phyloP scores from a whole-genome alignment of 2,113 vertebrate species.

The Myotis lucifugus region DNA sequence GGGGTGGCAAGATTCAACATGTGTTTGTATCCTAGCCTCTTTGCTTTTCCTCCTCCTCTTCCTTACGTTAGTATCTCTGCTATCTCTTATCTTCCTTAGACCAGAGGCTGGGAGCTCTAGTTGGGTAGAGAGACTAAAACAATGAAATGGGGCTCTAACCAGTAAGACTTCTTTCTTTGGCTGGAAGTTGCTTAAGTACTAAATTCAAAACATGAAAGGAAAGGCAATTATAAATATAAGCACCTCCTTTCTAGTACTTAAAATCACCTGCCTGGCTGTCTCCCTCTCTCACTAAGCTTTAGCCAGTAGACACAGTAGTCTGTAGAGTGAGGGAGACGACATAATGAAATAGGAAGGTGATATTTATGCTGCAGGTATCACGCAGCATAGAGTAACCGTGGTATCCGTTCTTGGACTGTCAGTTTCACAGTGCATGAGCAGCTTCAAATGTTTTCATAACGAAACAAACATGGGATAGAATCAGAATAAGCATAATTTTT shows the following conservation, averaged over 20 bases:
- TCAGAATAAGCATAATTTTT: neutral
- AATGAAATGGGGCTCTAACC: neutral
- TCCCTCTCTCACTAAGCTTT: neutral
- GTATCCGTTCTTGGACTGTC: neutral
- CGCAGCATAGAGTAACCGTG: no score
- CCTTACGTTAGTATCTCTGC: neutral
- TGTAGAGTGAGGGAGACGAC: neutral
- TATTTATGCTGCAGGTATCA: neutral
- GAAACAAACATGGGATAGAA: neutral
- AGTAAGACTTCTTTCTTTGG: neutral
- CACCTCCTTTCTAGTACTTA: constrained; percentile 25
- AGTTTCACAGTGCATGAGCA: neutral
- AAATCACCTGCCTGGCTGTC: neutral
- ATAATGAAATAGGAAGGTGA: neutral
- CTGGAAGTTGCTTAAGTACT: constrained; percentile 28
- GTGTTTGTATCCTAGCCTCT: neutral
- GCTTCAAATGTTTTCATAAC: neutral
- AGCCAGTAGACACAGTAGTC: neutral
- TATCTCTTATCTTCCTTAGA: neutral
- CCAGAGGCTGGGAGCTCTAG: neutral
- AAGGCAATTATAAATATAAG: constrained; percentile 38
- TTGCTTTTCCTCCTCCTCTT: neutral
- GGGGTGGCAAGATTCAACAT: constrained; percentile 56
- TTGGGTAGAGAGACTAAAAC: constrained; percentile 29
- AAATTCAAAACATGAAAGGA: constrained; percentile 54